Evolutionary conservation across 2,888 invertebrate species (phyloP).

Genomic region (Lagria hirta): DNA sequence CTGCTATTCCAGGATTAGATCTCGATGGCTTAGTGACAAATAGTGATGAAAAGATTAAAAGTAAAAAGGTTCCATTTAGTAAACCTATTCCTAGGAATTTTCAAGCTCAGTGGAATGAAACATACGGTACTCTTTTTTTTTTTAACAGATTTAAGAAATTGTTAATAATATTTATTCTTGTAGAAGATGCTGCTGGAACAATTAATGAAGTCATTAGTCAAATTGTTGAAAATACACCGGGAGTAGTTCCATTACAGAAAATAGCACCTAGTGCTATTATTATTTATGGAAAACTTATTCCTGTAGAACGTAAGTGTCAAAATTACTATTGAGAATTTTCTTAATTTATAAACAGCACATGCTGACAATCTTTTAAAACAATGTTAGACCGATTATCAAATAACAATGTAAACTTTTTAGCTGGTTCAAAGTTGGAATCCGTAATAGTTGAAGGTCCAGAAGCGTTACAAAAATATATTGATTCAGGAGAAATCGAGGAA

Average conservation of each 20-base stretch:
- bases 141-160: too few relatives aligned
- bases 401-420: conserved; percentile 53
- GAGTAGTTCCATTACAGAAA: conserved; percentile 75
- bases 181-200: conserved; percentile 55
- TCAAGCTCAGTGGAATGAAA: conserved; percentile 95
- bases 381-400: too few relatives aligned
- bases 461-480: conserved; percentile 74
- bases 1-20: conserved; percentile 83
- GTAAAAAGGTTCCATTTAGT: conserved; percentile 88
- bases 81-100: conserved; percentile 96
- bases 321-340: too few relatives aligned
- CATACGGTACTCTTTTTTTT: conserved; percentile 41
- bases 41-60: conserved; percentile 69
- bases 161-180: conserved; percentile 6
- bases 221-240: conserved; percentile 75
- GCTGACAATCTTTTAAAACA: too few relatives aligned
- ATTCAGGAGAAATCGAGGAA: conserved; percentile 80
- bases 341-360: too few relatives aligned
- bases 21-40: conserved; percentile 65
- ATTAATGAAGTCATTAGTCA: conserved; percentile 70
- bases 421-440: conserved; percentile 74
- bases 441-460: conserved; percentile 78
- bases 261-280: conserved; percentile 79
- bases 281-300: conserved; percentile 79
- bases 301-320: conserved; percentile 68